A percentile compares a stretch with the other conserved stretches of the same genome.
phyloP scores from a whole-genome alignment of 2,888 invertebrate genomes.

The Limnephilus lunatus region DNA sequence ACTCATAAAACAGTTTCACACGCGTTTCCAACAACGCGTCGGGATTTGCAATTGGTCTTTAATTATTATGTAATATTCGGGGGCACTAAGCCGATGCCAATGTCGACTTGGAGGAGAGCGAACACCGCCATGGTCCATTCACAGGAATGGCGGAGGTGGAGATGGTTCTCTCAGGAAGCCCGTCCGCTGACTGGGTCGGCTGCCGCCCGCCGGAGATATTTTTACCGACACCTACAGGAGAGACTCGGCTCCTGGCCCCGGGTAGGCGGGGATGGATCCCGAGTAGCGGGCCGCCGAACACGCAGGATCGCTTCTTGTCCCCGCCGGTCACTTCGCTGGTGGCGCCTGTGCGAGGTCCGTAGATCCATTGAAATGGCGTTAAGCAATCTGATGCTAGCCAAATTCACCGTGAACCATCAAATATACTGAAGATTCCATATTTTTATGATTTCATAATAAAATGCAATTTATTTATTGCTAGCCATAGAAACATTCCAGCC shows the following conservation, averaged over 20 bases:
- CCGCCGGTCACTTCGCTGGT: neutral
- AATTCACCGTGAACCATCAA: neutral
- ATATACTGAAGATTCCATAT: neutral
- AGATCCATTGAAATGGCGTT: conserved; percentile 8
- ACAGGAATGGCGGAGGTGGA: conserved; percentile 26
- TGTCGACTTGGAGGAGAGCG: conserved; percentile 25
- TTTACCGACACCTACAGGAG: conserved; percentile 50
- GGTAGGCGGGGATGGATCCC: conserved; percentile 9
- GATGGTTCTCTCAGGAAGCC: conserved; percentile 30
- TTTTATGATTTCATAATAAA: neutral
- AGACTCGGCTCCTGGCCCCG: neutral
- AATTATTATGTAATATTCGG: conserved; percentile 32
- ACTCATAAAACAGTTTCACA: conserved; percentile 41
- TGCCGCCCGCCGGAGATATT: conserved; percentile 48
- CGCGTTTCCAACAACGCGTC: conserved; percentile 32
- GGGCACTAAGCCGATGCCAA: conserved; percentile 49
- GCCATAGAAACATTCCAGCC: neutral
- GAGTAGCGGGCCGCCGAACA: neutral
- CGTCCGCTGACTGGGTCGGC: conserved; percentile 47
- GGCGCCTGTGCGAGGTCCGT: conserved; percentile 29
- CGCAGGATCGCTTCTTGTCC: neutral
- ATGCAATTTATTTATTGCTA: neutral
- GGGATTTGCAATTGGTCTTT: neutral
- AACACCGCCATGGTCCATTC: conserved; percentile 41
- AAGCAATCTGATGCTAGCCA: conserved; percentile 8